These are phyloP conservation scores for Chlorops oryzae DNA, from an alignment of 1,140 invertebrate genomes.

Conservation along the genomic window DNA sequence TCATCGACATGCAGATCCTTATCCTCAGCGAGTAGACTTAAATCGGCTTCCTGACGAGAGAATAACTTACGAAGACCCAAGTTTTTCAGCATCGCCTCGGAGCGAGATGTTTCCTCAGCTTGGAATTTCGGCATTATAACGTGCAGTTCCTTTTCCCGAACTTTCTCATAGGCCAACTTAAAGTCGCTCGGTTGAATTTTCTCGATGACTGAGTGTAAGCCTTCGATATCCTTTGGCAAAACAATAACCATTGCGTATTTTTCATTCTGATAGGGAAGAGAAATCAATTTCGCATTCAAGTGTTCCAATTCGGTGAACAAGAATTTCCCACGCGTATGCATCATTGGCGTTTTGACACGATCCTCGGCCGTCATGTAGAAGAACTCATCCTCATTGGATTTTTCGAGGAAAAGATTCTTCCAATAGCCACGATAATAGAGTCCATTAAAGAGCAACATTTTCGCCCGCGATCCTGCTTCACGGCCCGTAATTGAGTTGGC, in stretches of 20 bases:
- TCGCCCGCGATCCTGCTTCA: conserved; percentile 32
- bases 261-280: conserved; percentile 55
- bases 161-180: conserved; percentile 16
- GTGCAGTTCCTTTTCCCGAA: conserved; percentile 26
- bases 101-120: conserved; percentile 40
- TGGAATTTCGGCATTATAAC: conserved; percentile 39
- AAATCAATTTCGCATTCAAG: conserved; percentile 53
- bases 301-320: conserved; percentile 51
- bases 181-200: conserved; percentile 33
- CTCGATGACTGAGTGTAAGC: conserved; percentile 45
- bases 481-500: conserved; percentile 44
- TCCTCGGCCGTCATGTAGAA: conserved; percentile 56
- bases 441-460: conserved; percentile 60
- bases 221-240: conserved; percentile 52
- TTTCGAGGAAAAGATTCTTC: conserved; percentile 32
- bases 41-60: conserved; percentile 52
- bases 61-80: conserved; percentile 56
- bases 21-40: conserved; percentile 53
- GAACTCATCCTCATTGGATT: conserved; percentile 45
- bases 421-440: conserved; percentile 55
- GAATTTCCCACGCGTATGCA: conserved; percentile 52
- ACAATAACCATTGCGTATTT: conserved; percentile 54
- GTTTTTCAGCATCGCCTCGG: conserved; percentile 39
- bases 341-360: conserved; percentile 53
- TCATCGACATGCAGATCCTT: conserved; percentile 54